These are phyloP conservation scores for Hipposideros armiger DNA, from an alignment of 2,113 vertebrate species.

Conservation along the genomic window DNA sequence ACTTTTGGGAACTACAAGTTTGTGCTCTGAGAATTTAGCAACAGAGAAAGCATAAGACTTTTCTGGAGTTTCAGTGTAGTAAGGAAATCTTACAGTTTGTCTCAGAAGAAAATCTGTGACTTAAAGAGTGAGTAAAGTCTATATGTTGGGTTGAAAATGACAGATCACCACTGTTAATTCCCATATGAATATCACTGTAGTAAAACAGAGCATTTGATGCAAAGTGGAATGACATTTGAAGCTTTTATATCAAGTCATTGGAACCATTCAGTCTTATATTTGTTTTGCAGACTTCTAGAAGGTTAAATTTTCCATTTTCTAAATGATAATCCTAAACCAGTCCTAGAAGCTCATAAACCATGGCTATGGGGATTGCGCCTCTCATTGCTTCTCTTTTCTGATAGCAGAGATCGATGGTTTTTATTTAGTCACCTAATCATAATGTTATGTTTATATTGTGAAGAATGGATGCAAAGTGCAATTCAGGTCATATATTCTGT, in stretches of 20 bases:
- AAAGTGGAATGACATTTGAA: slow-evolving; percentile 13
- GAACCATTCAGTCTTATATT: slow-evolving; percentile 57
- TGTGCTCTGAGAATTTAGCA: slow-evolving; percentile 41
- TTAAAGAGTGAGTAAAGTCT: neutral
- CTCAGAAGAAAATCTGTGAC: slow-evolving; percentile 39
- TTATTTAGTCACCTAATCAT: slow-evolving; percentile 61
- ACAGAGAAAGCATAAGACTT: neutral
- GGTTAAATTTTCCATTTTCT: slow-evolving; percentile 47
- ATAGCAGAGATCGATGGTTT: slow-evolving; percentile 74
- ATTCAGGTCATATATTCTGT: slow-evolving; percentile 67
- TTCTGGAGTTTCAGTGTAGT: slow-evolving; percentile 63
- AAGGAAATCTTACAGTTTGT: neutral
- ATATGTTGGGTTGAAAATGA: neutral
- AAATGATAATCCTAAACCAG: neutral
- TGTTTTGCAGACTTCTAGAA: slow-evolving; percentile 23
- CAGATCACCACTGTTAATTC: neutral
- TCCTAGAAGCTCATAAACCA: slow-evolving; percentile 54
- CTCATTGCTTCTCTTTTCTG: slow-evolving; percentile 51
- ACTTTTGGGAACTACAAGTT: slow-evolving; percentile 8
- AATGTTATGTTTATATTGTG: slow-evolving; percentile 11
- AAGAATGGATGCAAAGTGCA: slow-evolving; percentile 73
- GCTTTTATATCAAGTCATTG: slow-evolving; percentile 31
- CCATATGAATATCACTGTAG: slow-evolving; percentile 11
- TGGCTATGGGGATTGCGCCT: slow-evolving; percentile 1
- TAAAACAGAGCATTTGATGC: neutral